Evolutionary conservation across 2,888 invertebrate genomes (phyloP).

Genomic region (Caenorhabditis imperialis): DNA sequence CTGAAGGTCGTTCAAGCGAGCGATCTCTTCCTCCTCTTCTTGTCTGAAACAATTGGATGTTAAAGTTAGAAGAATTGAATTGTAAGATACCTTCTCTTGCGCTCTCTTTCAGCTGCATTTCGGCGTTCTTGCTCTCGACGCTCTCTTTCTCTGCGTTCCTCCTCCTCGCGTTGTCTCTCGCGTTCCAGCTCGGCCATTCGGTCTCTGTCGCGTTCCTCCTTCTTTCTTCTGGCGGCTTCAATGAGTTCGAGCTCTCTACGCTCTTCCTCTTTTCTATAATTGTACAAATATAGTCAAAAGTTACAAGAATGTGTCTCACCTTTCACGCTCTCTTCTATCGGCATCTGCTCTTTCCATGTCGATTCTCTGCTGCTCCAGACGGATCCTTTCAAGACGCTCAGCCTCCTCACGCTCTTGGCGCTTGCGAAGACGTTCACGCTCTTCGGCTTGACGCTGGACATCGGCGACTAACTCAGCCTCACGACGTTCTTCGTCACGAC

Average conservation of each 20-base stretch:
- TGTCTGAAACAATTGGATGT: conserved; percentile 27
- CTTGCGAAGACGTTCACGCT: conserved; percentile 68
- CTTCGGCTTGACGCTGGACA: conserved; percentile 68
- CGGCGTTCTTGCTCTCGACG: conserved; percentile 67
- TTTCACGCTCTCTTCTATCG: conserved; percentile 63
- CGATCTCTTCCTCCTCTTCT: conserved; percentile 72
- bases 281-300: not conserved
- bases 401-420: conserved; percentile 69
- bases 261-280: conserved; percentile 61
- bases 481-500: conserved; percentile 68
- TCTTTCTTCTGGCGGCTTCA: conserved; percentile 67
- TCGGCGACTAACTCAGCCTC: conserved; percentile 70
- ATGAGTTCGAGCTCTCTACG: conserved; percentile 72
- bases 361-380: conserved; percentile 74
- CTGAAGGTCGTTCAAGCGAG: conserved; percentile 69
- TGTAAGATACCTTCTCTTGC: conserved; percentile 52
- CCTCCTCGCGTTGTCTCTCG: conserved; percentile 71
- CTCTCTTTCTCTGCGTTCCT: conserved; percentile 73
- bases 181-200: conserved; percentile 68
- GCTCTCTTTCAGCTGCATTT: conserved; percentile 72
- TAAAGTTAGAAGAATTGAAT: not conserved
- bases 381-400: conserved; percentile 72
- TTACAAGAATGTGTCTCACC: conserved; percentile 3
- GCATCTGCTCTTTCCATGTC: conserved; percentile 70
- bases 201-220: conserved; percentile 63